Base-by-base conservation (phyloP, 2,888 invertebrate genomes). In the Atethmia centrago region DNA sequence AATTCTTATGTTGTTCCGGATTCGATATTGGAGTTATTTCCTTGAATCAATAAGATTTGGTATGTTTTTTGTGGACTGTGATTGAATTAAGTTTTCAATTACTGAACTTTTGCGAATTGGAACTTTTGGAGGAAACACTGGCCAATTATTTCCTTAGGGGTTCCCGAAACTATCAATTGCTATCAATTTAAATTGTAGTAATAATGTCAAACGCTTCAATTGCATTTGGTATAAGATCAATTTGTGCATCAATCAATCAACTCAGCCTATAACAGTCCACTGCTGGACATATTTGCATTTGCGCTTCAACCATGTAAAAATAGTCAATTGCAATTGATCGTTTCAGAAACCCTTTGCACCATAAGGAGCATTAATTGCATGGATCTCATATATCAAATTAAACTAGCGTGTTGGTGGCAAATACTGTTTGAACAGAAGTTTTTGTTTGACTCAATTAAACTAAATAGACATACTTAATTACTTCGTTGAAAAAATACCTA, bases 1-100 rank as follows among this genome's bases (percentile, higher is more conserved):
- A 56, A 25, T 28, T 77, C 63, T 71, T 59, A 61, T 61, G 40
- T 1, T 10, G 58, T 61, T 65, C 51, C 16, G n/a, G 25, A 8
- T n/a, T 19, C 9, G n/a, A 58, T 49, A 25, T 45, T 58, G 16
- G 9, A 62, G 40, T 14, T 58, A 28, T 28, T 74, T 74, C 56
- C 61, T 45, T 9, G 12, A 31, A 9, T 65, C n/a, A 53, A 19
- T 31, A 53, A 14, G 14, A 71, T 71, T 31, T 53, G 51, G 16
- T 7, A 21, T 68, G 14, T 1, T 61, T 61, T 61, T 61, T n/a
- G 16, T 16, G 9, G 55, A 19, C 19, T 28, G 28, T 28, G 3
- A 55, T 55, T 28, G 28, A 28, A 55, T 19, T 28, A 9, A 55
- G 28, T 55, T 55, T 55, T 28, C 3, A 19, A 19, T 28, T 1